Percentiles rank a stretch among this genome's conserved stretches.
phyloP scores from a whole-genome alignment of 2,797 vertebrate genomes.

The Diplodus puntazzo region DNA sequence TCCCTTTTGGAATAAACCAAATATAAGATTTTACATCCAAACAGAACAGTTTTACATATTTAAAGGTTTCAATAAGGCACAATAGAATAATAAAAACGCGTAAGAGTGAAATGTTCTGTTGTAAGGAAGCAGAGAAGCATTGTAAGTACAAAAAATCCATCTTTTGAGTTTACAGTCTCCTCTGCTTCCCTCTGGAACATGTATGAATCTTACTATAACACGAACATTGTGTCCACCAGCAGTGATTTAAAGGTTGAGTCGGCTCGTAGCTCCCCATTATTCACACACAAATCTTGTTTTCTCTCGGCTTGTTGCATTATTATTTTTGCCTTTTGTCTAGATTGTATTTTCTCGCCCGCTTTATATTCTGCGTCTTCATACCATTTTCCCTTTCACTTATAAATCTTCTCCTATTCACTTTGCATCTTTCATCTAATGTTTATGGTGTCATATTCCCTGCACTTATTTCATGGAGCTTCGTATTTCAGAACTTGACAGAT shows the following conservation, averaged over 20 bases:
- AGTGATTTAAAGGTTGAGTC: not conserved
- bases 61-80: slow-evolving; percentile 24
- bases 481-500: slow-evolving; percentile 17
- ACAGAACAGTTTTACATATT: not conserved
- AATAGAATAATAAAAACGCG: not conserved
- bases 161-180: not conserved
- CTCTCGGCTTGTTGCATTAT: not conserved
- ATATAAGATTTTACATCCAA: not conserved
- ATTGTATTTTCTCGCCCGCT: not conserved
- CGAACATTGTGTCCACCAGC: not conserved
- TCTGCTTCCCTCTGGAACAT: not conserved
- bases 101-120: not conserved
- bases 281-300: not conserved
- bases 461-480: not conserved
- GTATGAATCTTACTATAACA: not conserved
- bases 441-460: not conserved
- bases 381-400: not conserved
- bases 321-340: not conserved
- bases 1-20: not conserved
- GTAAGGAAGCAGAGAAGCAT: not conserved
- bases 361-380: not conserved
- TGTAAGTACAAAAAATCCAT: slow-evolving; percentile 10
- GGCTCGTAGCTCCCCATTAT: not conserved
- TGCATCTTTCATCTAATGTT: not conserved
- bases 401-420: not conserved